Percentiles rank a stretch among this genome's conserved stretches.
Conservation (phyloP, 37 sponge, comb jelly and placozoan species). For the Geodia barretti region DNA sequence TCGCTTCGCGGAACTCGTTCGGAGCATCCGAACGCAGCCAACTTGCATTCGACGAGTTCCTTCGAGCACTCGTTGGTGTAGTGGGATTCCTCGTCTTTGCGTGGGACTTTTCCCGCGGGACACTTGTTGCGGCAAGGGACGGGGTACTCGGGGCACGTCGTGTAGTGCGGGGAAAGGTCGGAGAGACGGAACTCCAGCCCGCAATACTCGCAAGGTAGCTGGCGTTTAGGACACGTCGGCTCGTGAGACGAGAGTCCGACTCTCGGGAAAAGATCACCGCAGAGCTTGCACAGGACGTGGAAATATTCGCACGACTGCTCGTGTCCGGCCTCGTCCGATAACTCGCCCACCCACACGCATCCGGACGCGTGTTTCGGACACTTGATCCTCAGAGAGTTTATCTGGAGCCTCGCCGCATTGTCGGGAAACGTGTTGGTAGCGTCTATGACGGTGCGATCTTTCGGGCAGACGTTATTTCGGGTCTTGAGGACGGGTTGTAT, state of each 20-base stretch:
- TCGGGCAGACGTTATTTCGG: constrained; percentile 55
- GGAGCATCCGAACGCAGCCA: constrained; percentile 48
- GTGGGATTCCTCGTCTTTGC: constrained; percentile 22
- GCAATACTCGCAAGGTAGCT: constrained; percentile 48
- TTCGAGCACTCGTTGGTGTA: constrained; percentile 24
- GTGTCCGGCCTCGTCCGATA: constrained; percentile 31
- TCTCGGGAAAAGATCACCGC: constrained; percentile 2
- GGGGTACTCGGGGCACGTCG: constrained; percentile 15
- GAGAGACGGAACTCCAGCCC: background rate
- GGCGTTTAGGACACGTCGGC: constrained; percentile 14
- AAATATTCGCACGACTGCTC: constrained; percentile 14
- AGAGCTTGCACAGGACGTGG: constrained; percentile 18
- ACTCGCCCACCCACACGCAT: constrained; percentile 59
- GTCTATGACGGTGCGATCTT: constrained; percentile 48
- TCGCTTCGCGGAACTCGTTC: constrained; percentile 32
- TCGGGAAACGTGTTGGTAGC: constrained; percentile 51
- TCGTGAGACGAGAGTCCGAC: background rate
- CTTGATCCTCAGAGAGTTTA: constrained; percentile 44
- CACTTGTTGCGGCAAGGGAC: constrained; percentile 34
- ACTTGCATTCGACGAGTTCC: constrained; percentile 15
- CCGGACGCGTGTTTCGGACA: constrained; percentile 42
- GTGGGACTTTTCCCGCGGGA: background rate
- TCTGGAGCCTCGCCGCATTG: constrained; percentile 62
- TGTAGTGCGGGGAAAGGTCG: constrained; percentile 16
- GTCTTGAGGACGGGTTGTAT: constrained; percentile 35